Base-by-base conservation (phyloP, 2,888 invertebrate species). In the Acronicta alni region DNA sequence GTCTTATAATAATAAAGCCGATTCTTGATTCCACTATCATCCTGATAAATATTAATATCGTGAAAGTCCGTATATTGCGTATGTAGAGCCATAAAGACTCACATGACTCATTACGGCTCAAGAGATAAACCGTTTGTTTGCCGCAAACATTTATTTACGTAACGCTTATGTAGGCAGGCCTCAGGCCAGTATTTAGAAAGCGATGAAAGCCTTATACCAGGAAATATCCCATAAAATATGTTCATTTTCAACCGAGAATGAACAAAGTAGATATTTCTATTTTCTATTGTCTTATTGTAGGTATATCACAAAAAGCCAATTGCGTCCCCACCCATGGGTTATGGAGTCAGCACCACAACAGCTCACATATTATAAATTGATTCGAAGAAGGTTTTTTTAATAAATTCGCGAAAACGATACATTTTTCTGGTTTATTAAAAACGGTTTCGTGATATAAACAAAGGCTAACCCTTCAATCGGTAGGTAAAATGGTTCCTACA, bases 81-180 rank as follows among this genome's bases (percentile, higher is more conserved):
- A 64, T 48, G 58, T 52, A 45, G 41, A 55, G 55, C 64, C 42
- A 59, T 64, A 52, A 59, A 61, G 53, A 43, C 26, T 35, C 44
- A 26, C 55, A 67, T 70, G 47, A 57, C 56, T 74, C 64, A 71
- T 74, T 71, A 71, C 17, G 59, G 67, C 70, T 64, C 61, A 64
- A 65, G 43, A 62, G 67, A 74, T 67, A 71, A 74, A 57, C 57
- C 37, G 41, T 67, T 54, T 69, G 64, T 74, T 64, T 60, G 44
- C 51, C 51, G 32, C 49, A 18, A 47, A 43, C 67, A 57, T 57
- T 59, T 72, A 73, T 69, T 61, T 64, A 59, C 59, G 41, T 41
- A 59, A 58, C 46, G 32, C 49, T 67, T 55, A 72, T 59, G 45
- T 45, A 47, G 26, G 41, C 16, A 43, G 49, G n/a, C 39, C 23